Evolutionary conservation across 2,113 vertebrate genomes (phyloP).

Genomic region (Nansenia antarctica): DNA sequence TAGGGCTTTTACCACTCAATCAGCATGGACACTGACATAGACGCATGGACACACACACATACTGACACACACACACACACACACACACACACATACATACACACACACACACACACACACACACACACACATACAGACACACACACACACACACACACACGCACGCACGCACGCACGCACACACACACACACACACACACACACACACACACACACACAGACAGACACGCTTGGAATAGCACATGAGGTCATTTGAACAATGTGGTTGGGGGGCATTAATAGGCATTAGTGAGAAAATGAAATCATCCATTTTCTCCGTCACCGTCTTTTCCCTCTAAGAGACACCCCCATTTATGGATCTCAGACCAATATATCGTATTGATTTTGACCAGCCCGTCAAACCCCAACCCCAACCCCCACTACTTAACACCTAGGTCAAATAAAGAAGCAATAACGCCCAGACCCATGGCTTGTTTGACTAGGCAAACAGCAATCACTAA

Average conservation of each 20-base stretch:
- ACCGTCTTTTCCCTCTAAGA: too few relatives aligned
- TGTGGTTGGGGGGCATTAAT: too few relatives aligned
- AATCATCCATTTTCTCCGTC: constrained; percentile 11
- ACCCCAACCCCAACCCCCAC: constrained; percentile 14
- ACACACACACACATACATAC: background rate
- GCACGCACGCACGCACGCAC: too few relatives aligned
- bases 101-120: background rate
- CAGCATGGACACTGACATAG: background rate
- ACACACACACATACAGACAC: too few relatives aligned
- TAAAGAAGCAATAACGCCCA: background rate
- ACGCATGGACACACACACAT: too few relatives aligned
- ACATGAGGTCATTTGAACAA: too few relatives aligned
- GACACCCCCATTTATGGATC: background rate
- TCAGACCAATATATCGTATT: constrained; percentile 28
- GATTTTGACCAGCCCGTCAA: constrained; percentile 10
- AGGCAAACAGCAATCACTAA: background rate
- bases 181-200: background rate
- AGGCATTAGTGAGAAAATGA: too few relatives aligned
- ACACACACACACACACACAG: background rate
- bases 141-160: too few relatives aligned
- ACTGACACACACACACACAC: too few relatives aligned
- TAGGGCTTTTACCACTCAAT: constrained; percentile 19
- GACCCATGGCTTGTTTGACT: background rate
- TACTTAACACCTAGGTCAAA: constrained; percentile 20
- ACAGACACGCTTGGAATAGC: too few relatives aligned